These are phyloP conservation scores for Euthynnus affinis DNA, from an alignment of 2,797 vertebrate genomes.

Conservation along the genomic window DNA sequence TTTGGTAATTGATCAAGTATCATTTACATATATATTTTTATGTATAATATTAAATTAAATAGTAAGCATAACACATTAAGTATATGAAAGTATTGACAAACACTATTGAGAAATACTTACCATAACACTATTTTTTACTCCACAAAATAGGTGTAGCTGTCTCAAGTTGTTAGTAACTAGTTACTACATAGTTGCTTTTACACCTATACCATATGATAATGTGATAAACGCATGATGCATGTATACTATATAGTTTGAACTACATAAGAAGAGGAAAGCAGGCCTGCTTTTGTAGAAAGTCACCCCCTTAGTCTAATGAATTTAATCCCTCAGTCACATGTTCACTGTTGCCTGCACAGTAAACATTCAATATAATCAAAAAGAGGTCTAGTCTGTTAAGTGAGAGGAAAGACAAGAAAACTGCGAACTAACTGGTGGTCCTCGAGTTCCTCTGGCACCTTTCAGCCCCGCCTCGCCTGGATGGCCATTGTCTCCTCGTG, in stretches of 20 bases:
- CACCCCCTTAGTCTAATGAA: neutral
- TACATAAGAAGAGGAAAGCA: no score
- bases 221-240: neutral
- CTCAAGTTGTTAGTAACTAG: neutral
- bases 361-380: neutral
- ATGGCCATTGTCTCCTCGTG: slow-evolving; percentile 87
- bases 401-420: slow-evolving; percentile 10
- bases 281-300: no score
- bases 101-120: neutral
- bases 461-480: slow-evolving; percentile 90
- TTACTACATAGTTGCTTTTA: neutral
- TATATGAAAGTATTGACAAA: neutral
- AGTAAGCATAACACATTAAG: neutral
- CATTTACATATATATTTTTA: no score
- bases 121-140: neutral
- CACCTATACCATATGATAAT: neutral
- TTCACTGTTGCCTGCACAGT: neutral
- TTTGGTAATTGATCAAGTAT: no score
- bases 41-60: neutral
- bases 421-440: slow-evolving; percentile 85
- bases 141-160: neutral
- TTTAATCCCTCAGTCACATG: neutral
- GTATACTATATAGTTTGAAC: no score
- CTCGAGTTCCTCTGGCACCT: slow-evolving; percentile 94
- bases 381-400: neutral